Percentiles rank a stretch among this genome's conserved stretches.
phyloP scores from a whole-genome alignment of 2,888 invertebrate species.

The Sphecodes monilicornis region DNA sequence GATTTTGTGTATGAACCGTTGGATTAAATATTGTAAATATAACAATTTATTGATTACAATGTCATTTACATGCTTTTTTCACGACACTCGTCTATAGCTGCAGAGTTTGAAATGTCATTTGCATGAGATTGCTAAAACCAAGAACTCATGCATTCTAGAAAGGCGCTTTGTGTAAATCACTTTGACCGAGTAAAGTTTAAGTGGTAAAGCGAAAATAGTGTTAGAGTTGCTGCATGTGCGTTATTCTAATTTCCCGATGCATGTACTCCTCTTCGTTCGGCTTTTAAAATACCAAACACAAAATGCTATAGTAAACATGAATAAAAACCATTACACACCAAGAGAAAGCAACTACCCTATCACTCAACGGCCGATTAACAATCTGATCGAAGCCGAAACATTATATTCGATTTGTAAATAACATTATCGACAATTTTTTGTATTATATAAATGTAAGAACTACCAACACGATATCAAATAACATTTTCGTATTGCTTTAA shows the following conservation, averaged over 20 bases:
- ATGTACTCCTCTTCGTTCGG: too few relatives aligned
- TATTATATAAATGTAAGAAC: background rate
- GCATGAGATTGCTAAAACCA: background rate
- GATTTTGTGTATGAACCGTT: background rate
- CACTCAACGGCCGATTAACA: background rate
- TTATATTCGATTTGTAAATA: background rate
- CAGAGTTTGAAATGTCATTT: background rate
- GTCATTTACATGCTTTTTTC: constrained; percentile 1
- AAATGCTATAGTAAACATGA: background rate
- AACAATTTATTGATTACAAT: background rate
- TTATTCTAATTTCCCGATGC: background rate
- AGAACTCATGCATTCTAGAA: constrained; percentile 8
- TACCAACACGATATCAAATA: background rate
- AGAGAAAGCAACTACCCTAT: background rate
- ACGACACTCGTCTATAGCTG: background rate
- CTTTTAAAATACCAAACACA: background rate
- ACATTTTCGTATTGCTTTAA: background rate
- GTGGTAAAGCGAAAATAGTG: background rate
- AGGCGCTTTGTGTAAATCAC: constrained; percentile 1
- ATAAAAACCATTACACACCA: background rate
- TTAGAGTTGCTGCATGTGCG: too few relatives aligned
- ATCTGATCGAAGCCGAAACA: background rate
- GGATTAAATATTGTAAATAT: too few relatives aligned
- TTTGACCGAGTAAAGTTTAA: constrained; percentile 11
- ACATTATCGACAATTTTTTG: background rate